phyloP scores from a whole-genome alignment of 92 coral and sea anemone genomes.

The Zoanthus sansibaricus region DNA sequence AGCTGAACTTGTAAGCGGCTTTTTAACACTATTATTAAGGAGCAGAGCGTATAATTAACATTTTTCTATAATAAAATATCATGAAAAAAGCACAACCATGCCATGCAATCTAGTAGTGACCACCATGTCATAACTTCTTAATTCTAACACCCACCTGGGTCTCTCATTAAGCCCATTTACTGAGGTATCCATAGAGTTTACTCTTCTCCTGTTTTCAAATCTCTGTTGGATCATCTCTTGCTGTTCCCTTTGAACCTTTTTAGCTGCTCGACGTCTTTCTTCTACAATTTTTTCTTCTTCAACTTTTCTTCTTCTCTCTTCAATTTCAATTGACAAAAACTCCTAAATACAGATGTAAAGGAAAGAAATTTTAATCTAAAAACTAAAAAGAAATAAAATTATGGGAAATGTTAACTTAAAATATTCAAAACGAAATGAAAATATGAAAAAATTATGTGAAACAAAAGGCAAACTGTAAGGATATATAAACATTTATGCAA shows the following conservation, averaged over 20 bases:
- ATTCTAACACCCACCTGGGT: constrained; percentile 16
- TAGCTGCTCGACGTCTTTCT: constrained; percentile 49
- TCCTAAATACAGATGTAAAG: constrained; percentile 25
- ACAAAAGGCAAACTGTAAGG: too few relatives aligned
- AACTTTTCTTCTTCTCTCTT: constrained; percentile 45
- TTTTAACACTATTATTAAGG: constrained; percentile 36
- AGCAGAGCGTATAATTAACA: constrained; percentile 2
- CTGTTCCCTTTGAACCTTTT: constrained; percentile 40
- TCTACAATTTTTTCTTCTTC: constrained; percentile 41
- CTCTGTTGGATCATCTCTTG: constrained; percentile 46
- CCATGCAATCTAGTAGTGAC: too few relatives aligned
- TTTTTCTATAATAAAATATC: background rate
- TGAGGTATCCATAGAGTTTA: constrained; percentile 6
- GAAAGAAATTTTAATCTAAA: background rate
- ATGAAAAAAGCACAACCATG: too few relatives aligned
- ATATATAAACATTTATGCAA: too few relatives aligned
- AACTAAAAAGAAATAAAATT: too few relatives aligned
- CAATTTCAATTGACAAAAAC: constrained; percentile 44
- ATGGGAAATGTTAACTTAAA: too few relatives aligned
- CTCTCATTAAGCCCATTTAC: constrained; percentile 38
- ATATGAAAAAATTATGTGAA: too few relatives aligned
- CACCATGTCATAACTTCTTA: too few relatives aligned
- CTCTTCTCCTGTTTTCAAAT: constrained; percentile 32
- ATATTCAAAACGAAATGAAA: too few relatives aligned
- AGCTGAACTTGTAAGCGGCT: constrained; percentile 44